A percentile compares a stretch with the other conserved stretches of the same genome.
Evolutionary conservation across 2,888 invertebrate genomes (phyloP).

Genomic region (Oscheius sp.): DNA sequence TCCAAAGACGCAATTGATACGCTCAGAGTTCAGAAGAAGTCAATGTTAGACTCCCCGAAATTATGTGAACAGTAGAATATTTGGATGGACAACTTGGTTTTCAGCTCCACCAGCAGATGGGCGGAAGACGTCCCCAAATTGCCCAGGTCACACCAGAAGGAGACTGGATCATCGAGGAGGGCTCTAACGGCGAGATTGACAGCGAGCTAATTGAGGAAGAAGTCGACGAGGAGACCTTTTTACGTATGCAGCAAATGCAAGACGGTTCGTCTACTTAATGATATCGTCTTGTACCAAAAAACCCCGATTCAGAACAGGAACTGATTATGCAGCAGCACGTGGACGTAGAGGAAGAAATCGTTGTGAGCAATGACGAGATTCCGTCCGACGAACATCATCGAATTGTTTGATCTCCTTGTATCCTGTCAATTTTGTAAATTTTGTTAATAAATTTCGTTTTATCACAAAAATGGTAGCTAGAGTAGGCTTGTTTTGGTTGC

Average conservation of each 20-base stretch:
- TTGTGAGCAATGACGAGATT: not conserved
- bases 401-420: too few species aligned
- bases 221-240: slow-evolving; percentile 39
- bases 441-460: too few species aligned
- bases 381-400: not conserved
- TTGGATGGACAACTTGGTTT: not conserved
- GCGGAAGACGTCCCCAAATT: not conserved
- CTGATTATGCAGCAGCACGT: slow-evolving; percentile 11
- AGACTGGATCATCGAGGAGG: slow-evolving; percentile 16
- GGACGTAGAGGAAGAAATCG: slow-evolving; percentile 4
- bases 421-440: too few species aligned
- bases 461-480: too few species aligned
- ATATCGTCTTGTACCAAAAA: too few species aligned
- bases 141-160: slow-evolving; percentile 8
- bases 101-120: slow-evolving; percentile 11
- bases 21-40: too few species aligned
- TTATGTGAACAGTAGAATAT: too few species aligned
- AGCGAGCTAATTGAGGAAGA: slow-evolving; percentile 37
- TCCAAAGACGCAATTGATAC: too few species aligned
- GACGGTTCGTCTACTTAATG: not conserved
- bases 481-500: too few species aligned
- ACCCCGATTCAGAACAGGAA: not conserved
- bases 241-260: slow-evolving; percentile 37
- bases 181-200: slow-evolving; percentile 29
- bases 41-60: too few species aligned